phyloP scores from a whole-genome alignment of 64 coral and sea anemone genomes.

The Montipora sp. region DNA sequence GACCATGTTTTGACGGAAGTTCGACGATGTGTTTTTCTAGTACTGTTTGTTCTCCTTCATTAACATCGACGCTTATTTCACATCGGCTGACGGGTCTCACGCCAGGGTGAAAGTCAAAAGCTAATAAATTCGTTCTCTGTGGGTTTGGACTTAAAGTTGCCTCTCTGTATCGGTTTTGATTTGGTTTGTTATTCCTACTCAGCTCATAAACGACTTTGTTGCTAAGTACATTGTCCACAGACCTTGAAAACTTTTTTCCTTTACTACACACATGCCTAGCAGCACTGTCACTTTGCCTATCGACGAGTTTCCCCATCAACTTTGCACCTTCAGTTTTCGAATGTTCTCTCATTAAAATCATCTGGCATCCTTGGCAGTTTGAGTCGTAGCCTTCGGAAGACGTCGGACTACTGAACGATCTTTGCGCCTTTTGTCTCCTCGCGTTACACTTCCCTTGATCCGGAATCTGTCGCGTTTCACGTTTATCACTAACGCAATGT shows the following conservation, averaged over 20 bases:
- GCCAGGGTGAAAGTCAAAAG: neutral
- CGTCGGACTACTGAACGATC: constrained; percentile 10
- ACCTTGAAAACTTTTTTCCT: neutral
- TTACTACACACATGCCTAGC: constrained; percentile 6
- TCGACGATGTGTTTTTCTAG: neutral
- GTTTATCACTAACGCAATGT: neutral
- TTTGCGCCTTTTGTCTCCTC: neutral
- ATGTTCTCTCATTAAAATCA: neutral
- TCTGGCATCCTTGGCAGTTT: constrained; percentile 2
- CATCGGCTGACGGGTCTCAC: constrained; percentile 81
- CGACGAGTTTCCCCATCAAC: neutral
- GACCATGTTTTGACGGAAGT: constrained; percentile 1
- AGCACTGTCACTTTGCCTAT: neutral
- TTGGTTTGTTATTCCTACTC: neutral
- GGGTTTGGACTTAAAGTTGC: neutral
- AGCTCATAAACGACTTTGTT: neutral
- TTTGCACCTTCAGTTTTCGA: constrained; percentile 25
- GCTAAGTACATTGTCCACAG: neutral
- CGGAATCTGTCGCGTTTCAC: neutral
- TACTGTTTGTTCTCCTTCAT: neutral
- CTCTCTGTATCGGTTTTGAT: neutral
- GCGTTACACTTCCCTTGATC: neutral
- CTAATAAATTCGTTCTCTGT: neutral
- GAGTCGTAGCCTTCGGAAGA: neutral
- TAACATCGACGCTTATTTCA: constrained; percentile 81